Evolutionary conservation across 2,113 vertebrate genomes (phyloP).

Genomic region (Cavia aperea): DNA sequence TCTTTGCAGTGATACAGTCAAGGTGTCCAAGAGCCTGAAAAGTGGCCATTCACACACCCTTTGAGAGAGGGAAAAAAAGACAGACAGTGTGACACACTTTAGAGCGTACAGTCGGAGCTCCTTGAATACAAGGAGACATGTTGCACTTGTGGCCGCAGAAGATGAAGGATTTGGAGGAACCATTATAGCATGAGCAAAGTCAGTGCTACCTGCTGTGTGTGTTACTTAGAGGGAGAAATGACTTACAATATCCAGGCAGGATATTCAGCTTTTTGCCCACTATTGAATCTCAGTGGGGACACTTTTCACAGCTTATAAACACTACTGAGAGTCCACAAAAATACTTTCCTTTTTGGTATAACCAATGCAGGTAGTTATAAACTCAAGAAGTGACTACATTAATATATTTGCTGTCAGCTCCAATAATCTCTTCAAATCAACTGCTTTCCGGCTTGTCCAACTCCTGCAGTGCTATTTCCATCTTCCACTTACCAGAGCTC

Average conservation of each 20-base stretch:
- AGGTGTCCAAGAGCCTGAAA: neutral
- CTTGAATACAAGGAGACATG: neutral
- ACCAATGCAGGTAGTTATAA: neutral
- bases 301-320: slow-evolving; percentile 16
- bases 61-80: neutral
- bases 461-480: neutral
- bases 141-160: neutral
- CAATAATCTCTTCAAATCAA: slow-evolving; percentile 31
- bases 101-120: neutral
- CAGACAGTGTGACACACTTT: neutral
- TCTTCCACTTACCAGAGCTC: neutral
- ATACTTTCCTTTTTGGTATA: neutral
- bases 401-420: neutral
- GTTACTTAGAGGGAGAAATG: neutral
- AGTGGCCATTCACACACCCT: neutral
- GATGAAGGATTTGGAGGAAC: neutral
- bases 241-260: neutral
- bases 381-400: neutral
- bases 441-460: neutral
- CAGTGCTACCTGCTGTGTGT: neutral
- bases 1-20: neutral
- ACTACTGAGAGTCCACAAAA: neutral
- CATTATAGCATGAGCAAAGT: neutral
- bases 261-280: neutral
- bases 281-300: neutral